phyloP scores from a whole-genome alignment of 2,113 vertebrate species.

The Eretmochelys imbricata region DNA sequence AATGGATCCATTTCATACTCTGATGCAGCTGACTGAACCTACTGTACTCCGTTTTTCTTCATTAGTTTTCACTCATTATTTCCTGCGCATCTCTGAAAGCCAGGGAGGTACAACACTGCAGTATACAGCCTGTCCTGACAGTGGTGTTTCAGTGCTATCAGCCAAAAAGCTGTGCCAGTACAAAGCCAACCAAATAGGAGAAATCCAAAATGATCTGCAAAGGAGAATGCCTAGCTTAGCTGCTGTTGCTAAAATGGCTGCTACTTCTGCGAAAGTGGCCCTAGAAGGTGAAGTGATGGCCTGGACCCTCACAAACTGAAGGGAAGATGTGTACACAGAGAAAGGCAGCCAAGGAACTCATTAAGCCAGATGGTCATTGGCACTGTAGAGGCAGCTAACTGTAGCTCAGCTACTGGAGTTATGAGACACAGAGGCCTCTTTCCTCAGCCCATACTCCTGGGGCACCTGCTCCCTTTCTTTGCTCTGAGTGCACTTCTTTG shows the following conservation, averaged over 20 bases:
- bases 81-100: background rate
- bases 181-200: background rate
- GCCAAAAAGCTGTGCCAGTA: background rate
- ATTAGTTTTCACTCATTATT: conserved; percentile 43
- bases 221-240: background rate
- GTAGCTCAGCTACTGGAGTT: accelerated
- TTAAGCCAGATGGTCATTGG: background rate
- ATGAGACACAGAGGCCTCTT: accelerated
- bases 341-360: accelerated
- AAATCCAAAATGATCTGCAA: background rate
- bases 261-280: background rate
- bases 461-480: accelerated
- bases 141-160: background rate
- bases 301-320: background rate
- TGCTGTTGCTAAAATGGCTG: accelerated
- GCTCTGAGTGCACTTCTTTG: background rate
- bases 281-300: background rate
- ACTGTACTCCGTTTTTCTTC: conserved; percentile 47
- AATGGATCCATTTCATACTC: conserved; percentile 59
- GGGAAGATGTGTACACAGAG: background rate
- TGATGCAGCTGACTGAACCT: conserved; percentile 38
- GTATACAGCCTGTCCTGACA: background rate
- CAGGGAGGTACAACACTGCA: accelerated
- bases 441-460: accelerated
- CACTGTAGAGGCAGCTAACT: accelerated